Evolutionary conservation across 1,140 invertebrate genomes (phyloP).

Genomic region (Epicauta chinensis): DNA sequence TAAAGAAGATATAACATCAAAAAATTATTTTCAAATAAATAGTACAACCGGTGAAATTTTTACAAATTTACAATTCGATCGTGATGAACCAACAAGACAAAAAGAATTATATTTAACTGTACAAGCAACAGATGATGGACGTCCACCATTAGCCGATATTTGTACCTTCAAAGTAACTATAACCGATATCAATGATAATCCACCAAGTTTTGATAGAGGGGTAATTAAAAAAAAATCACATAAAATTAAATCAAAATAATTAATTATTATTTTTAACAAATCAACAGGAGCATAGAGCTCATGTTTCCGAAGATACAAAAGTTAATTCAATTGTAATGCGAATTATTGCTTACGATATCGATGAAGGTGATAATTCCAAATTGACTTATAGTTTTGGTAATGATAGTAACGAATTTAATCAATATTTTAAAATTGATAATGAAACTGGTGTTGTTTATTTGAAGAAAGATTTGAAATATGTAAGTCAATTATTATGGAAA

Average conservation of each 20-base stretch:
- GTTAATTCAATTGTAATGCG: constrained; percentile 71
- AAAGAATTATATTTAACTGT: constrained; percentile 77
- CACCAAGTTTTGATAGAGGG: constrained; percentile 79
- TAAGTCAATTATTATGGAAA: constrained; percentile 45
- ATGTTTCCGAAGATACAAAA: constrained; percentile 66
- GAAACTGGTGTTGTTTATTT: constrained; percentile 74
- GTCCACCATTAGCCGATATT: constrained; percentile 73
- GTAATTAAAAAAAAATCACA: constrained; percentile 10
- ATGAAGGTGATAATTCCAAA: constrained; percentile 78
- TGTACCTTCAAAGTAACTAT: constrained; percentile 84
- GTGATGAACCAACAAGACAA: constrained; percentile 78
- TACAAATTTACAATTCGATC: constrained; percentile 69
- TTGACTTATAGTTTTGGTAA: constrained; percentile 48
- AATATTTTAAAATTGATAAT: constrained; percentile 71
- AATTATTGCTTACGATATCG: constrained; percentile 82
- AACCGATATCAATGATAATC: constrained; percentile 82
- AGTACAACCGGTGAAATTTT: constrained; percentile 64
- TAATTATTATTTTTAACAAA: too few relatives aligned
- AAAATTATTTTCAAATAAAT: constrained; percentile 72
- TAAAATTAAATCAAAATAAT: too few relatives aligned
- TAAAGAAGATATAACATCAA: constrained; percentile 57
- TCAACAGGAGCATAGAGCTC: constrained; percentile 61
- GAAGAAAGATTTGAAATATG: constrained; percentile 46
- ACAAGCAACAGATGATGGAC: constrained; percentile 79
- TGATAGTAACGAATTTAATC: constrained; percentile 45